A percentile compares a stretch with the other conserved stretches of the same genome.
phyloP scores from a whole-genome alignment of 1,140 invertebrate species.

The Cydia pomonella region DNA sequence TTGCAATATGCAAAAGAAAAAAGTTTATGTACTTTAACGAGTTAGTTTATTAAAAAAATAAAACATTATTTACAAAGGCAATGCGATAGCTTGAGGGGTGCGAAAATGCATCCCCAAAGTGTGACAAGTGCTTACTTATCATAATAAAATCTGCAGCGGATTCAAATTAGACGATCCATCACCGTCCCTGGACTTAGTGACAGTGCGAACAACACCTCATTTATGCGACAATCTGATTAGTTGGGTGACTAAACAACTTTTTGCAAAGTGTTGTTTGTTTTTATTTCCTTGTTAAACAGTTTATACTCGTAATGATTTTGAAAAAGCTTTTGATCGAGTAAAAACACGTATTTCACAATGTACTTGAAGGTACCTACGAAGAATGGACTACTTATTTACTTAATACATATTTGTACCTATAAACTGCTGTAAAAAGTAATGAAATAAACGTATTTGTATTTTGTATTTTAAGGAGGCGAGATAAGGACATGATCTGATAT shows the following conservation, averaged over 20 bases:
- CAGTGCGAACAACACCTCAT: slow-evolving; percentile 33
- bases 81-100: not conserved
- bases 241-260: not conserved
- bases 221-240: slow-evolving; percentile 14
- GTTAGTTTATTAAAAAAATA: not conserved
- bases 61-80: not conserved
- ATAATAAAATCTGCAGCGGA: slow-evolving; percentile 64
- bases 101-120: slow-evolving; percentile 11
- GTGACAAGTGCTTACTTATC: slow-evolving; percentile 45
- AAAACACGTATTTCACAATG: too few species aligned
- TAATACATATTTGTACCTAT: too few species aligned
- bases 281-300: not conserved
- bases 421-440: too few species aligned
- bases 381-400: too few species aligned
- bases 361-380: too few species aligned
- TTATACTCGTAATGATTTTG: not conserved
- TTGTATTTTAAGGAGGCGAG: too few species aligned
- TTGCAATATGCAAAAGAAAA: too few species aligned
- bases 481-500: too few species aligned
- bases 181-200: slow-evolving; percentile 53
- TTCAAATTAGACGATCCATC: slow-evolving; percentile 71
- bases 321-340: not conserved
- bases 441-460: too few species aligned
- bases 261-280: not conserved
- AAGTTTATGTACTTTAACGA: too few species aligned